These are phyloP conservation scores for Diplazon laetatorius DNA, from an alignment of 2,888 invertebrate species.

Conservation along the genomic window DNA sequence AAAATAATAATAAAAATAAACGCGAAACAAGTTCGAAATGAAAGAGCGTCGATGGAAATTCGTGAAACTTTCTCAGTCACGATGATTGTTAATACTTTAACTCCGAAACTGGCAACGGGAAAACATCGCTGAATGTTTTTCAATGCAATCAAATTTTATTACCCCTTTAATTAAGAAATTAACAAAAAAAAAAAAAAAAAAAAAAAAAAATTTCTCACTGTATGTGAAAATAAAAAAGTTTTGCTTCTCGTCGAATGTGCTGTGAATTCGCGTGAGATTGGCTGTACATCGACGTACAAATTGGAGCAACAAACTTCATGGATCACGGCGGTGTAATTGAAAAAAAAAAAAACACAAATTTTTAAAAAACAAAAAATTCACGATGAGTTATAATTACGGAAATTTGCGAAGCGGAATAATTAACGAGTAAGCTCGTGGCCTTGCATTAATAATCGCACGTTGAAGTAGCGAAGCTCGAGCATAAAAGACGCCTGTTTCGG, in stretches of 20 bases:
- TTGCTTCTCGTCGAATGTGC: not conserved
- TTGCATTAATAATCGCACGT: slow-evolving; percentile 36
- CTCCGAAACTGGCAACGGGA: not conserved
- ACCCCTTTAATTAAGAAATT: not conserved
- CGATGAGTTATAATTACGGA: slow-evolving; percentile 18
- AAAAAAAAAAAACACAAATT: too few relatives aligned
- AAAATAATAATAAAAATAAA: slow-evolving; percentile 55
- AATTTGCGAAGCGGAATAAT: slow-evolving; percentile 43
- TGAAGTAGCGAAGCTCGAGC: not conserved
- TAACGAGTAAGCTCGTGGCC: slow-evolving; percentile 39
- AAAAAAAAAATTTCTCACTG: too few relatives aligned
- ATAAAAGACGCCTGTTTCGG: slow-evolving; percentile 18
- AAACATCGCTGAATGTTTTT: not conserved
- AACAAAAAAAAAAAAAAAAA: too few relatives aligned
- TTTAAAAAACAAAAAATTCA: slow-evolving; percentile 25
- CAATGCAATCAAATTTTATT: not conserved
- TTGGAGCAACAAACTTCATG: not conserved
- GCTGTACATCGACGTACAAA: not conserved
- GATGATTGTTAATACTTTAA: not conserved
- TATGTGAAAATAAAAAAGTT: not conserved
- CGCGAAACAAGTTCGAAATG: too few relatives aligned
- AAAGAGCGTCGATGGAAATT: too few relatives aligned
- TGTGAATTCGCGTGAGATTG: not conserved
- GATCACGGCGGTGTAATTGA: slow-evolving; percentile 5
- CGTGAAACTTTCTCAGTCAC: not conserved